Evolutionary conservation across 2,797 vertebrate species (phyloP).

Genomic region (Enteromius trimaculatus): DNA sequence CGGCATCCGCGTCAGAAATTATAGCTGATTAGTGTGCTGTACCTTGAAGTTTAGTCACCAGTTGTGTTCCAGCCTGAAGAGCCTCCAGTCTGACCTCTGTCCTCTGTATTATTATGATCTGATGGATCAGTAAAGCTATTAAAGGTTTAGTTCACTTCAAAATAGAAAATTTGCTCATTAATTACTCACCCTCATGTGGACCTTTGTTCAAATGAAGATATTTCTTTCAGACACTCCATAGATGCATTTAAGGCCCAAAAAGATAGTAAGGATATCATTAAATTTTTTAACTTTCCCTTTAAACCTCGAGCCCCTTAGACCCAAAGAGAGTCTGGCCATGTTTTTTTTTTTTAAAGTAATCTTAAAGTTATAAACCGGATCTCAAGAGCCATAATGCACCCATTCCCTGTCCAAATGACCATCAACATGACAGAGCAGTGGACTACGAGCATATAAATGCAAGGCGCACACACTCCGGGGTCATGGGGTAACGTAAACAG

Average conservation of each 20-base stretch:
- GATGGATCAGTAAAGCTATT: slow-evolving; percentile 35
- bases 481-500: slow-evolving; percentile 39
- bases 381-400: neutral
- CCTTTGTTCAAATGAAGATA: neutral
- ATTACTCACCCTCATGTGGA: neutral
- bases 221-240: no score
- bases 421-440: neutral
- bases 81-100: neutral
- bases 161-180: neutral
- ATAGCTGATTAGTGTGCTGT: neutral
- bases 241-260: no score
- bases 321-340: slow-evolving; percentile 35
- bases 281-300: neutral
- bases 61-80: neutral
- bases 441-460: neutral
- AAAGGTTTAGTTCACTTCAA: neutral
- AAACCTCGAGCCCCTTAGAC: slow-evolving; percentile 17
- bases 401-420: neutral
- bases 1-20: neutral
- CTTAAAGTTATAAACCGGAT: neutral
- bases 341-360: slow-evolving; percentile 22
- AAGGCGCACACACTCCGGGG: slow-evolving; percentile 13
- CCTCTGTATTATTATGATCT: neutral
- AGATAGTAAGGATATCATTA: no score
- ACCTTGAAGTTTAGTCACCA: neutral